A percentile compares a stretch with the other conserved stretches of the same genome.
phyloP scores from a whole-genome alignment of 2,888 invertebrate genomes.

The Zhuqinia jingwanae region DNA sequence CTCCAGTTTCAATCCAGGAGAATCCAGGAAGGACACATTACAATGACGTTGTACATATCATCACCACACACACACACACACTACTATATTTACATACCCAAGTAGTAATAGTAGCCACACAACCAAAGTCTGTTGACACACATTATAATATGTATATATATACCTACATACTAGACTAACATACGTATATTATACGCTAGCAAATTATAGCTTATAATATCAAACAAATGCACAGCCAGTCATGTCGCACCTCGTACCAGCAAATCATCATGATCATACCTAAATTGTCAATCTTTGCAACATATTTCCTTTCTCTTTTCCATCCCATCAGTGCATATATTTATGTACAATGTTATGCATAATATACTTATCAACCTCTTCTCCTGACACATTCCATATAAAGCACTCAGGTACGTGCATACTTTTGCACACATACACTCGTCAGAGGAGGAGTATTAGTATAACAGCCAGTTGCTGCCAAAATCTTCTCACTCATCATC shows the following conservation, averaged over 20 bases:
- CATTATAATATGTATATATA: background rate
- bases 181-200: too few species aligned
- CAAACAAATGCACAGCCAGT: background rate
- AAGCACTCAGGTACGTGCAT: background rate
- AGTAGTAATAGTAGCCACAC: background rate
- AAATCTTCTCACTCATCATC: too few species aligned
- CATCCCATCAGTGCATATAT: background rate
- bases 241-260: constrained; percentile 25
- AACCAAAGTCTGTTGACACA: constrained; percentile 31
- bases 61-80: background rate
- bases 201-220: background rate
- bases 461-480: too few species aligned
- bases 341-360: background rate
- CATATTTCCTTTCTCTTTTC: background rate
- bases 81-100: background rate
- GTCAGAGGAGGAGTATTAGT: too few species aligned
- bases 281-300: constrained; percentile 60
- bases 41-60: too few species aligned
- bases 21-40: constrained; percentile 1
- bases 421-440: too few species aligned
- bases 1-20: constrained; percentile 11
- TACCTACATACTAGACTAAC: too few species aligned
- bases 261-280: constrained; percentile 34
- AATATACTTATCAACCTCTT: background rate
- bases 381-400: background rate